Percentiles rank a stretch among this genome's conserved stretches.
These are phyloP conservation scores for Apis cerana DNA, from an alignment of 1,140 invertebrate species.

Conservation along the genomic window DNA sequence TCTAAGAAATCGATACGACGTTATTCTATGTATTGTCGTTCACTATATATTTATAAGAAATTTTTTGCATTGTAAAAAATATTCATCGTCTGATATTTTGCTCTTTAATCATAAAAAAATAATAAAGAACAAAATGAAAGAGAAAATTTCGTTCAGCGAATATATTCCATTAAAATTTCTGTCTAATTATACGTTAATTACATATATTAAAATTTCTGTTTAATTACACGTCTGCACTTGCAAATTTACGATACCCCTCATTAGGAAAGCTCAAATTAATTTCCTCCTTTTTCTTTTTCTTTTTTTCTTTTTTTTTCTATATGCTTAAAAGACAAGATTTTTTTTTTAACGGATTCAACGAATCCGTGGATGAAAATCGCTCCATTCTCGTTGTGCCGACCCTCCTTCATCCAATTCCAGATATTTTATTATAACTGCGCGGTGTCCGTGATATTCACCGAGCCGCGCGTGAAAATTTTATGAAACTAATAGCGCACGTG, in stretches of 20 bases:
- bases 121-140: background rate
- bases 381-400: slow-evolving; percentile 1
- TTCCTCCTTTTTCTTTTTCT: background rate
- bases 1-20: background rate
- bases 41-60: background rate
- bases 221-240: background rate
- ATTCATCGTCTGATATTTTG: background rate
- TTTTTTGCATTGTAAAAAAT: too few relatives aligned
- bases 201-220: too few relatives aligned
- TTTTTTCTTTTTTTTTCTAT: background rate
- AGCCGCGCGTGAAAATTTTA: slow-evolving; percentile 35
- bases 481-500: slow-evolving; percentile 46
- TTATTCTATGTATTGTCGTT: slow-evolving; percentile 36
- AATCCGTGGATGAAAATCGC: slow-evolving; percentile 8
- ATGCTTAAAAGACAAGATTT: background rate
- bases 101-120: background rate
- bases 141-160: too few relatives aligned
- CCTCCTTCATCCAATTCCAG: slow-evolving; percentile 10
- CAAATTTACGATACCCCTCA: background rate
- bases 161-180: background rate
- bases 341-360: slow-evolving; percentile 10
- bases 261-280: background rate
- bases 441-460: slow-evolving; percentile 37
- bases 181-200: background rate
- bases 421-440: slow-evolving; percentile 45